Base-by-base conservation (phyloP, 92 coral and sea anemone species). In the Ricordea florida region DNA sequence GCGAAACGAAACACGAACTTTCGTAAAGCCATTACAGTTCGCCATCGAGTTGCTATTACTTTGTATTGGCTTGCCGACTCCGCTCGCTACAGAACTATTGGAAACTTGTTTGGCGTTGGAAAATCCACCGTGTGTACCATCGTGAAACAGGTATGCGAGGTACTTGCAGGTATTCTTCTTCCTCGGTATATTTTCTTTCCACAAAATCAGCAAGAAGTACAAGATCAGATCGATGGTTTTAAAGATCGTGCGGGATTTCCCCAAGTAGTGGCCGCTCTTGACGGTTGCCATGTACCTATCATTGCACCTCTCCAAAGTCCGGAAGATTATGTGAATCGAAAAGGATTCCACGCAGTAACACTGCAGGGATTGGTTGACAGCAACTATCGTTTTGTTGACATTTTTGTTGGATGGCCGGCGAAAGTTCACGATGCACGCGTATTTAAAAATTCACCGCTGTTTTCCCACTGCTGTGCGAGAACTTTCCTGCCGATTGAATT, bases 71-170 rank as follows among this genome's bases (percentile, higher is more conserved):
- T 72, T 35, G 74, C 58, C 5, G 80, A 71, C 67, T 70, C 80
- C 3, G 87, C 79, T 10, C 49, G 36, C 7, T 62, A 25, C 30
- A 46, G 81, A 18, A 72, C 81, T 11, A 72, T 81, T n/a, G 53
- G 66, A 17, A 72, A 81, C 46, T 64, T 72, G 1, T 81, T 61
- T 72, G 87, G 75, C 21, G 71, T 62, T 55, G 81, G 87, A 20
- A 81, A 81, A 58, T 72, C 81, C 37, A 59, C 79, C 32, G 80
- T 65, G 5, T 70, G 86, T 40, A 20, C 58, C 20, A 69, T 79
- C 23, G 37, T 75, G 5, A 62, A 47, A 29, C 71, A 69, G 20
- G 79, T 72, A 28, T 81, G 67, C 58, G 42, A 56, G 25, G 56
- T 21, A 11, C 42, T 68, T 26, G 85, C 57, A 5, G 34, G 57